Percentiles rank a stretch among this genome's conserved stretches.
These are phyloP conservation scores for Lanistes nyassanus DNA, from an alignment of 1,140 invertebrate species.

Conservation along the genomic window DNA sequence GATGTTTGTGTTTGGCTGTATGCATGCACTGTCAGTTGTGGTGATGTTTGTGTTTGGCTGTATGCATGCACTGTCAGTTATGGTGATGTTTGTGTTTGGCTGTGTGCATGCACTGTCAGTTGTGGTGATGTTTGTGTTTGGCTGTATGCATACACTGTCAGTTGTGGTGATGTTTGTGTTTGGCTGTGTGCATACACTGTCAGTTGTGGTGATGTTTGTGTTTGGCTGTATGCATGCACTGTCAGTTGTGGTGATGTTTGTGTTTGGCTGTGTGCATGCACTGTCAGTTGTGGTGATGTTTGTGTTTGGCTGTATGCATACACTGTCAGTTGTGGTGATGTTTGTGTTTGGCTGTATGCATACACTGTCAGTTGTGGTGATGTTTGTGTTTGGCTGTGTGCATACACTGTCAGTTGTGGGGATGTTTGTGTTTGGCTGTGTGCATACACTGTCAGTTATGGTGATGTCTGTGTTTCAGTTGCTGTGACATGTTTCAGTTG, in stretches of 20 bases:
- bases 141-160: too few relatives aligned
- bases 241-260: neutral
- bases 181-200: too few relatives aligned
- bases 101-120: neutral
- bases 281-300: too few relatives aligned
- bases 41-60: neutral
- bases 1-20: neutral
- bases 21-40: neutral
- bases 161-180: too few relatives aligned
- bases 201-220: neutral
- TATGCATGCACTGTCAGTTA: too few relatives aligned
- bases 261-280: neutral
- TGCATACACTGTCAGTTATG: neutral
- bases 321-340: too few relatives aligned
- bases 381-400: too few relatives aligned
- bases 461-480: neutral
- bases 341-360: too few relatives aligned
- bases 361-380: too few relatives aligned
- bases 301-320: too few relatives aligned
- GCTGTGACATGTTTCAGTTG: neutral
- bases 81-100: neutral
- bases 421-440: neutral
- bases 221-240: neutral
- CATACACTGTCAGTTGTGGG: conserved; percentile 15
- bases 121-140: too few relatives aligned